Conservation (phyloP, 2,797 vertebrate species). For the Rhodeus uyekii region DNA sequence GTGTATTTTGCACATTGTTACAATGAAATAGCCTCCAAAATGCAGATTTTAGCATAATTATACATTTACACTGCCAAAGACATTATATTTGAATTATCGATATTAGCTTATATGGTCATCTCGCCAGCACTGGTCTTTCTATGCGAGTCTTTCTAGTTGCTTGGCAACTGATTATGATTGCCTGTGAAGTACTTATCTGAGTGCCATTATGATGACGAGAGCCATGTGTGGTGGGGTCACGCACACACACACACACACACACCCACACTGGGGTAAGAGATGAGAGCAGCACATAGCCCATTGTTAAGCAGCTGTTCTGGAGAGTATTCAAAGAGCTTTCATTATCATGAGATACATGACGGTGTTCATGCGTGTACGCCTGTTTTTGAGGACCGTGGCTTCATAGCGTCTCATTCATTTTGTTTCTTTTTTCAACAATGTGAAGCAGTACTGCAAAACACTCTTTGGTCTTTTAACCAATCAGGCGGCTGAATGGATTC, state of each 20-base stretch:
- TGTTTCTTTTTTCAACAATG: not conserved
- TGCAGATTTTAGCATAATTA: constrained; percentile 49
- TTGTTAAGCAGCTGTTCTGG: constrained; percentile 60
- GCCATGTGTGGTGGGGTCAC: constrained; percentile 62
- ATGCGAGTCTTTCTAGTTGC: constrained; percentile 60
- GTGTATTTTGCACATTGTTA: constrained; percentile 40
- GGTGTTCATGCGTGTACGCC: constrained; percentile 20
- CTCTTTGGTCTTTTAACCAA: constrained; percentile 27
- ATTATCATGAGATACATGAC: constrained; percentile 54
- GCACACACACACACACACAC: constrained; percentile 36
- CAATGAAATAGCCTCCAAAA: constrained; percentile 39
- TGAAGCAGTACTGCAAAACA: not conserved
- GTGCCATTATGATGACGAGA: constrained; percentile 71
- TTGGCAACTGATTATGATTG: constrained; percentile 71
- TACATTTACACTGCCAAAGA: constrained; percentile 45
- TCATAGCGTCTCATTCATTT: constrained; percentile 11
- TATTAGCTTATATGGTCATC: constrained; percentile 64
- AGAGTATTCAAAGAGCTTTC: constrained; percentile 54
- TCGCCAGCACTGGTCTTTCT: constrained; percentile 55
- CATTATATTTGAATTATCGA: constrained; percentile 51
- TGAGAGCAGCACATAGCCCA: constrained; percentile 47
- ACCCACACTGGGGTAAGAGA: constrained; percentile 49
- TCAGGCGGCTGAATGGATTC: constrained; percentile 21
- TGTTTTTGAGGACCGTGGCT: constrained; percentile 36
- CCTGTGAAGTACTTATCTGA: constrained; percentile 79